These are phyloP conservation scores for Trypoxylon attenuatum DNA, from an alignment of 2,888 invertebrate species.

Conservation along the genomic window DNA sequence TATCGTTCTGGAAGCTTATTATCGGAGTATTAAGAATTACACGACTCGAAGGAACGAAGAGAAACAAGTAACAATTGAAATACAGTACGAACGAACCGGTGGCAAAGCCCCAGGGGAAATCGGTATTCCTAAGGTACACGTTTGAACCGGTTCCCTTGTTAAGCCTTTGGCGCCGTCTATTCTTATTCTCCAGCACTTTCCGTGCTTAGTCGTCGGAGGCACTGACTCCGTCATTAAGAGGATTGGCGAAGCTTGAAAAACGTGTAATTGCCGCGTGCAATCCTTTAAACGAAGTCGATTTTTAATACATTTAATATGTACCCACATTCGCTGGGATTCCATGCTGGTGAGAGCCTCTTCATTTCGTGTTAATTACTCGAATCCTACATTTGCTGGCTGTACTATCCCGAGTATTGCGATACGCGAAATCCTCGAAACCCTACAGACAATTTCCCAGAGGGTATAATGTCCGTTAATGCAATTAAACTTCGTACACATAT, in stretches of 20 bases:
- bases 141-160: conserved; percentile 50
- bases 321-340: neutral
- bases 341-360: neutral
- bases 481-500: neutral
- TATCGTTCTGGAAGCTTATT: too few species aligned
- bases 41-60: neutral
- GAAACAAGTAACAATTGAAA: neutral
- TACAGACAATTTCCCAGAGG: neutral
- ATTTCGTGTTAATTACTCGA: conserved; percentile 21
- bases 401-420: conserved; percentile 7
- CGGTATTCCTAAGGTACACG: conserved; percentile 25
- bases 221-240: conserved; percentile 28
- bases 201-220: conserved; percentile 28
- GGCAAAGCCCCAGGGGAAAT: conserved; percentile 9
- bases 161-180: conserved; percentile 54
- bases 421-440: neutral
- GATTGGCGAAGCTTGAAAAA: conserved; percentile 23
- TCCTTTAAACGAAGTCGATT: conserved; percentile 31
- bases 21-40: neutral
- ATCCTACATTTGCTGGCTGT: neutral
- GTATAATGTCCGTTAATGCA: conserved; percentile 6
- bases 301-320: conserved; percentile 22
- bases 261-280: conserved; percentile 25
- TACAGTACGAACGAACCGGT: neutral
- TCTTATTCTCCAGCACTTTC: conserved; percentile 37